Base-by-base conservation (phyloP, 2,797 vertebrate species). In the Petrocephalus sullivani region DNA sequence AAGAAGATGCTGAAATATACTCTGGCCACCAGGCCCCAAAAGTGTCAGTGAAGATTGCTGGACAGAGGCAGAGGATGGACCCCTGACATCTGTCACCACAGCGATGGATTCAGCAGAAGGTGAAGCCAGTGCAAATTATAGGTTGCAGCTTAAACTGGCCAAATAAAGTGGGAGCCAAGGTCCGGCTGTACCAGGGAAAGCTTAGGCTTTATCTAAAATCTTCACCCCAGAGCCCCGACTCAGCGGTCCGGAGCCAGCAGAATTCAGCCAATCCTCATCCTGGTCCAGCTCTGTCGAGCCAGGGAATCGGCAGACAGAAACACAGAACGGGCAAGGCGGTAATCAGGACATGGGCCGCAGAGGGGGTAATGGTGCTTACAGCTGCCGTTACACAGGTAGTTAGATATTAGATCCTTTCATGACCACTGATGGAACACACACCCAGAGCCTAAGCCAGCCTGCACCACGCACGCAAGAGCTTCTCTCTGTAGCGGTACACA, bases 131-230 rank as follows among this genome's bases (percentile, higher is more conserved):
- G 37, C 4, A 3, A 56, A 28, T 57, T n/a, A 86, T 23, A 87
- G 23, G 23, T 21, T 46, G 51, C 71, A 56, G 78, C n/a, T 56
- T 14, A 54, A 56, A 87, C 58, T 33, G 28, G 54, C 33, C 71
- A 84, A 60, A 6, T 64, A 54, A 28, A 75, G 41, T 16, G 0
- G 0, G 49, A n/a, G 21, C 41, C 82, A 28, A 10, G 23, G n/a
- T 54, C 49, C 0, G 61, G 3, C 21, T 9, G 23, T 64, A 28
- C 10, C 8, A 9, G 33, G 67, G 71, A 33, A 67, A 37, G 61
- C 78, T 86, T 54, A 28, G 87, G 89, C 54, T 83, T 89, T 54
- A 88, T 87, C 78, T 60, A 57, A 87, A 88, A 60, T 85, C 90
- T 86, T 88, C 87, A 91, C 85, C 90, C 85, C 86, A 75, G 87